Evolutionary conservation across 2,888 invertebrate species (phyloP).

Genomic region (Thereva nobilitata): DNA sequence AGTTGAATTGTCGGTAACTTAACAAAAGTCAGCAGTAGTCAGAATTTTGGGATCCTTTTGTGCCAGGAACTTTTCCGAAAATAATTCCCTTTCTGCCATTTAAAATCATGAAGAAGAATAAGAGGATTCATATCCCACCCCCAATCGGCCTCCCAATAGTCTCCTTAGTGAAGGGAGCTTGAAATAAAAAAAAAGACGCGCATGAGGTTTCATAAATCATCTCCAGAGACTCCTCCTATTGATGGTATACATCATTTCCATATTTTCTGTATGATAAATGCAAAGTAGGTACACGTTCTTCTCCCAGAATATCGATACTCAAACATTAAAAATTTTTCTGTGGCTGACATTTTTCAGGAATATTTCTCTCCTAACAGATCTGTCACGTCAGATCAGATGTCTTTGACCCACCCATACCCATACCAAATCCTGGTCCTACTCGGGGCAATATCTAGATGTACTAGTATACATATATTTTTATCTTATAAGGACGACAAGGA

Average conservation of each 20-base stretch:
- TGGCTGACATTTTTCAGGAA: constrained; percentile 37
- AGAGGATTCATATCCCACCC: too few relatives aligned
- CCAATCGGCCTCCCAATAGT: too few relatives aligned
- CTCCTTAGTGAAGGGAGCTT: not conserved
- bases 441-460: too few relatives aligned
- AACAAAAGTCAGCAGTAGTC: not conserved
- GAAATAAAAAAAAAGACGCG: constrained; percentile 22
- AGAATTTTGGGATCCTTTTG: too few relatives aligned
- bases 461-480: too few relatives aligned
- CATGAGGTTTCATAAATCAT: constrained; percentile 40
- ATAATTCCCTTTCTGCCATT: constrained; percentile 14
- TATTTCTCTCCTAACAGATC: constrained; percentile 7
- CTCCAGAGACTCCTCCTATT: constrained; percentile 37
- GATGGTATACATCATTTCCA: constrained; percentile 40
- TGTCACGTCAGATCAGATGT: too few relatives aligned
- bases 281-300: constrained; percentile 31
- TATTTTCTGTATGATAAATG: constrained; percentile 38
- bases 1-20: too few relatives aligned
- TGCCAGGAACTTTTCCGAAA: not conserved
- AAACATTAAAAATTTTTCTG: constrained; percentile 28
- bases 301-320: constrained; percentile 23
- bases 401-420: too few relatives aligned
- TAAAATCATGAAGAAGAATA: too few relatives aligned
- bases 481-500: too few relatives aligned
- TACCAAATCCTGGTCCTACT: too few relatives aligned